Evolutionary conservation across 35 echinoderm and acorn worm species (phyloP), one percentile per base, ranked within the genome.

Genomic region (Ophiothrix spiculata): DNA sequence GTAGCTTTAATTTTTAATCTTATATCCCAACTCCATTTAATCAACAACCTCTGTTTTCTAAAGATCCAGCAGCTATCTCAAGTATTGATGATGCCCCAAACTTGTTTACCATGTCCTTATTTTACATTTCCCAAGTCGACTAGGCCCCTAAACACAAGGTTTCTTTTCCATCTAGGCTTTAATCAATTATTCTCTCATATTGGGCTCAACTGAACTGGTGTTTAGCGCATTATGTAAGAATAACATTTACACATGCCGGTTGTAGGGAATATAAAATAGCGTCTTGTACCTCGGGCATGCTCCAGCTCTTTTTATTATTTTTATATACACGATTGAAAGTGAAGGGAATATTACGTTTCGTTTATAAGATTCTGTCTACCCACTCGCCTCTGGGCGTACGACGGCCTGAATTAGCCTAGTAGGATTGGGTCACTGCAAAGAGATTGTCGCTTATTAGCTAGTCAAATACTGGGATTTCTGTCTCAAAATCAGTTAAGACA

Each of bases 271-370:
- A 69, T 69, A 69, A 69, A 69, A 69, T 69, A 49, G 60, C 60
- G 60, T 69, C 60, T 69, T 69, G 60, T 69, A 69, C 60, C 60
- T 69, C 60, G 60, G 60, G 60, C 60, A 69, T 69, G 6, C 60
- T 69, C 60, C 60, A 69, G 60, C 60, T 69, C 60, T 69, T 69
- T 69, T 69, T 15, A 69, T 69, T 69, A 69, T 69, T 69, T 69
- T 69, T 69, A 69, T 69, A 10, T 28, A 69, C 60, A 69, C 60
- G 60, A 69, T 69, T 69, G 60, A 69, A 69, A 69, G 60, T 69
- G 60, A 69, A 69, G 60, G 60, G 60, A 69, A 69, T 69, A 69
- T 69, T 69, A 69, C 60, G 60, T 69, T 69, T 69, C 60, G 60
- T 69, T 69, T 69, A 69, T 69, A 69, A 69, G 60, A 69, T 25